These are phyloP conservation scores for Rhipidura dahli DNA, from an alignment of 2,113 vertebrate species.

Conservation along the genomic window DNA sequence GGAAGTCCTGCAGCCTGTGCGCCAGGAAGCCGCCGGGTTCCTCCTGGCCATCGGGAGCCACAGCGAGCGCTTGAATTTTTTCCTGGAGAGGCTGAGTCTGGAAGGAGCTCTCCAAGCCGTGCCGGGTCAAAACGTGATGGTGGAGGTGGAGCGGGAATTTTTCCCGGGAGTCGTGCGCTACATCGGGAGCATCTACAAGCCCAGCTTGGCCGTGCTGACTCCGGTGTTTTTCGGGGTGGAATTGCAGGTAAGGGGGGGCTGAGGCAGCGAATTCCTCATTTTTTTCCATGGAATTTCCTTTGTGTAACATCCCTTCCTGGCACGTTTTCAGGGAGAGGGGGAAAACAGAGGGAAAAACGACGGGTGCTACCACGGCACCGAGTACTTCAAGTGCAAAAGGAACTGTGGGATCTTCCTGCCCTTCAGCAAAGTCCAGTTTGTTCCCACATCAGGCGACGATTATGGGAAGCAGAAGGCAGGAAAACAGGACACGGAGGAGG, in stretches of 20 bases:
- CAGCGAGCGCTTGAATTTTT: conserved; percentile 64
- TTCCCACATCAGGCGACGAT: not conserved
- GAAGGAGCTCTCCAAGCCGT: conserved; percentile 31
- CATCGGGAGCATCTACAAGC: conserved; percentile 53
- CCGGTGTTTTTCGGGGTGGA: conserved; percentile 79
- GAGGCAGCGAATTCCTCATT: fast-evolving
- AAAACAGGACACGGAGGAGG: fast-evolving
- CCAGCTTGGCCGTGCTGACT: not conserved
- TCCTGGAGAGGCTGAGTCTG: conserved; percentile 45
- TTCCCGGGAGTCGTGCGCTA: conserved; percentile 73
- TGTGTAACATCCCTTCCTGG: not conserved
- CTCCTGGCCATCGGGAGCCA: conserved; percentile 63
- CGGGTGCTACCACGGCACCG: not conserved
- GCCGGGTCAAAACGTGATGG: conserved; percentile 32
- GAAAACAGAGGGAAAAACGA: conserved; percentile 64
- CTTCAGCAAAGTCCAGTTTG: conserved; percentile 68
- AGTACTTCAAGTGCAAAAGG: conserved; percentile 67
- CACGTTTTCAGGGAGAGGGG: conserved; percentile 66
- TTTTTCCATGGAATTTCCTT: not conserved
- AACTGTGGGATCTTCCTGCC: conserved; percentile 77
- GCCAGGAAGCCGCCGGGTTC: not conserved
- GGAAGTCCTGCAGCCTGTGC: conserved; percentile 36
- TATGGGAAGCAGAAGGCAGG: not conserved
- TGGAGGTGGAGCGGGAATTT: conserved; percentile 29
- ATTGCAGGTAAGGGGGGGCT: conserved; percentile 73